Percentiles rank a stretch among this genome's conserved stretches.
These are phyloP conservation scores for Bergia sp. DNA, from an alignment of 92 coral and sea anemone species.

Conservation along the genomic window DNA sequence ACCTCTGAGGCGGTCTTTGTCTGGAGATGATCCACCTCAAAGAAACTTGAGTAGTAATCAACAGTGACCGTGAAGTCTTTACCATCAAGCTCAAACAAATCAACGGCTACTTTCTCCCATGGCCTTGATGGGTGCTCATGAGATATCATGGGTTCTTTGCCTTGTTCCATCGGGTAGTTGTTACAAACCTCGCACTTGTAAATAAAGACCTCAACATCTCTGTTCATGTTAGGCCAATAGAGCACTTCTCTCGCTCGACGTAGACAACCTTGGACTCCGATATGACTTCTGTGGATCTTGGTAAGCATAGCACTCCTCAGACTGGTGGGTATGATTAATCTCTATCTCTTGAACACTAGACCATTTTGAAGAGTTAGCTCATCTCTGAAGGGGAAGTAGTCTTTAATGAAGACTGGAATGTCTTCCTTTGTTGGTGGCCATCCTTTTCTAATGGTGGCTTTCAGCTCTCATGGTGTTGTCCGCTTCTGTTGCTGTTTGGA, in stretches of 20 bases:
- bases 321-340: neutral
- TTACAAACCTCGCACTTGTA: constrained; percentile 8
- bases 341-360: neutral
- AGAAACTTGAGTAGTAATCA: constrained; percentile 31
- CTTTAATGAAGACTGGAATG: neutral
- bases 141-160: neutral
- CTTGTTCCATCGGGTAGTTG: constrained; percentile 1
- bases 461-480: constrained; percentile 43
- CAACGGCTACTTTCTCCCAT: constrained; percentile 26
- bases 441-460: constrained; percentile 53
- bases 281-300: constrained; percentile 7
- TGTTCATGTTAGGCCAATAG: constrained; percentile 28
- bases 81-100: constrained; percentile 23
- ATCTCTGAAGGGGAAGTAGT: neutral
- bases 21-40: constrained; percentile 33
- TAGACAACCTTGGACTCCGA: constrained; percentile 17
- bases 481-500: constrained; percentile 43
- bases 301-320: neutral
- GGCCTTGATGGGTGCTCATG: constrained; percentile 2
- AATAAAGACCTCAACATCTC: constrained; percentile 6
- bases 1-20: constrained; percentile 25
- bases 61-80: constrained; percentile 18
- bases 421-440: constrained; percentile 49
- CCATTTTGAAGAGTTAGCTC: neutral
- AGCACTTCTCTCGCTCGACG: constrained; percentile 31